Conservation (phyloP, 2,888 invertebrate species). For the Lasioglossum leucozonium region DNA sequence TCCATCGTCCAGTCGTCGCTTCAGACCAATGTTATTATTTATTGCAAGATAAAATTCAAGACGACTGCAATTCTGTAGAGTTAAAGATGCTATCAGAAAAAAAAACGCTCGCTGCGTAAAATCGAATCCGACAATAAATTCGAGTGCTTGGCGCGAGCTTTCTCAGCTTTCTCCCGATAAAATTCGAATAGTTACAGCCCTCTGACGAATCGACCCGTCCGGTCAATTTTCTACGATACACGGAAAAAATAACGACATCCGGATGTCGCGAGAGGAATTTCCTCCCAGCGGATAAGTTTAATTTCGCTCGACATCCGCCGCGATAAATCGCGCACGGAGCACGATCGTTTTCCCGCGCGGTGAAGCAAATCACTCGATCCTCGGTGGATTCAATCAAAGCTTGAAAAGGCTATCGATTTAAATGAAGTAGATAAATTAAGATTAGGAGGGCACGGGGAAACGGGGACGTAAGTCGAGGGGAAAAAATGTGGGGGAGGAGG, state of each 20-base stretch:
- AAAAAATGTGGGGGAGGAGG: conserved; percentile 5
- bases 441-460: conserved; percentile 8
- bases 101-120: too few species aligned
- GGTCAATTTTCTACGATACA: neutral
- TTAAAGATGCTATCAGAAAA: too few species aligned
- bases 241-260: conserved; percentile 1
- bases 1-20: neutral
- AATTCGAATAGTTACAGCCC: neutral
- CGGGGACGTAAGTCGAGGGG: conserved; percentile 15
- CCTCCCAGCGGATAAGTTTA: conserved; percentile 6
- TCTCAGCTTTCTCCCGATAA: neutral
- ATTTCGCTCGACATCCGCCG: conserved; percentile 26
- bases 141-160: neutral
- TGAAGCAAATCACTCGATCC: conserved; percentile 33
- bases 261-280: neutral
- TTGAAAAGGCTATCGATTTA: conserved; percentile 52
- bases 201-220: neutral
- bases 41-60: neutral
- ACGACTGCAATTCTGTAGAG: too few species aligned
- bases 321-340: conserved; percentile 27
- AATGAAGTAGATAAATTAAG: conserved; percentile 61
- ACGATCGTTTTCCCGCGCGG: conserved; percentile 10
- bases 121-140: neutral
- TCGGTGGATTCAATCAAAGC: conserved; percentile 55
- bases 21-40: neutral